Percentiles rank a stretch among this genome's conserved stretches.
Conservation (phyloP, 2,888 invertebrate species). For the Agrotis exclamationis region DNA sequence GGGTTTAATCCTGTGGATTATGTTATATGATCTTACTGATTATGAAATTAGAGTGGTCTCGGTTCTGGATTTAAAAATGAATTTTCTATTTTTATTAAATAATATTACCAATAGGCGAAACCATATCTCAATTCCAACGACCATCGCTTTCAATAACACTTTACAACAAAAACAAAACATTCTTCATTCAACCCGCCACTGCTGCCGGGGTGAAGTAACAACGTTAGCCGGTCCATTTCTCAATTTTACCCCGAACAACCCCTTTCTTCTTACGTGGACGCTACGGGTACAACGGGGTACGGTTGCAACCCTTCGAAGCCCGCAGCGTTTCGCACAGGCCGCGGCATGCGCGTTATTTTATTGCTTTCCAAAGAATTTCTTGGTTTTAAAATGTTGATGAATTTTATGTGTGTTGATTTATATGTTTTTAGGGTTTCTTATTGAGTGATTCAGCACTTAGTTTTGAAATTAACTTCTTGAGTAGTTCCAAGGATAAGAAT, state of each 20-base stretch:
- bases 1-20: slow-evolving; percentile 33
- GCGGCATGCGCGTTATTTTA: slow-evolving; percentile 81
- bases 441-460: neutral
- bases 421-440: slow-evolving; percentile 26
- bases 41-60: slow-evolving; percentile 1
- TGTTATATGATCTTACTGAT: neutral
- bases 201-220: slow-evolving; percentile 86
- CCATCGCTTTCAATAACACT: slow-evolving; percentile 72
- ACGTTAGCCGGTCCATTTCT: slow-evolving; percentile 91
- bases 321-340: slow-evolving; percentile 77
- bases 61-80: neutral
- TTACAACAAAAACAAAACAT: slow-evolving; percentile 82
- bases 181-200: slow-evolving; percentile 85
- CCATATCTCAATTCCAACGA: slow-evolving; percentile 1
- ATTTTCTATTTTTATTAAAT: neutral
- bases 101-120: too few species aligned
- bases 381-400: slow-evolving; percentile 68
- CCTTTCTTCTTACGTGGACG: slow-evolving; percentile 84
- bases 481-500: neutral
- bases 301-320: slow-evolving; percentile 85
- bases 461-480: neutral
- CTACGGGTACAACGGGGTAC: slow-evolving; percentile 53
- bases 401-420: slow-evolving; percentile 61
- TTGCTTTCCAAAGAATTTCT: slow-evolving; percentile 82
- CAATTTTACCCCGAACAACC: slow-evolving; percentile 85